Conservation (phyloP, 2,113 vertebrate genomes). For the Phylloscopus trochiloides region DNA sequence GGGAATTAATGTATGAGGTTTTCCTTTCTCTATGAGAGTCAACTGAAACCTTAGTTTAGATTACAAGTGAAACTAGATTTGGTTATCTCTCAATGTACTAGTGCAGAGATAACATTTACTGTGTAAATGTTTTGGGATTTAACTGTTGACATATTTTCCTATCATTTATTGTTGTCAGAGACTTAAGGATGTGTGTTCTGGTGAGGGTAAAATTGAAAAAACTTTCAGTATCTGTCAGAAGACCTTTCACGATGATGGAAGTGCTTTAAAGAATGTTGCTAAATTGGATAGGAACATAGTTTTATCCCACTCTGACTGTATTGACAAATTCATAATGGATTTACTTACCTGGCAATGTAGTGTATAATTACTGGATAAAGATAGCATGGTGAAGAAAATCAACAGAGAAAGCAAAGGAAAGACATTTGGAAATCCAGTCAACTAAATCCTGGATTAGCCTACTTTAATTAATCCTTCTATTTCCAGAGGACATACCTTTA, state of each 20-base stretch:
- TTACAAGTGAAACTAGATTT: neutral
- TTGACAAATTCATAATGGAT: neutral
- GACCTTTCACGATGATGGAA: neutral
- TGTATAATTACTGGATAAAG: slow-evolving; percentile 4
- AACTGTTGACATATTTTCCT: neutral
- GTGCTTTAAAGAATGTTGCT: neutral
- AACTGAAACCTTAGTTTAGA: neutral
- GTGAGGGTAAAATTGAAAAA: neutral
- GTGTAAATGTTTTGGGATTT: neutral
- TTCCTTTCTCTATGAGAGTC: neutral
- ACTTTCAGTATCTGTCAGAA: neutral
- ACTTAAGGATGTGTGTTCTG: neutral
- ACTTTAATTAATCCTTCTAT: slow-evolving; percentile 63
- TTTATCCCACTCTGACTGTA: neutral
- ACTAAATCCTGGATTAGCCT: slow-evolving; percentile 63
- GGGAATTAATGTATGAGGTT: neutral
- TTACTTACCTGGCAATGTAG: neutral
- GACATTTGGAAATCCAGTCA: slow-evolving; percentile 52
- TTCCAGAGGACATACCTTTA: slow-evolving; percentile 41
- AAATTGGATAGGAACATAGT: neutral
- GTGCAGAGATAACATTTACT: neutral
- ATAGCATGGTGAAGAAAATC: slow-evolving; percentile 45
- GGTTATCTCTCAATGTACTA: neutral
- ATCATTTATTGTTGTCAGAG: neutral
- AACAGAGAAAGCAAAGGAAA: slow-evolving; percentile 43